Conservation (phyloP, 2,113 vertebrate genomes). For the Labeo rohita region DNA sequence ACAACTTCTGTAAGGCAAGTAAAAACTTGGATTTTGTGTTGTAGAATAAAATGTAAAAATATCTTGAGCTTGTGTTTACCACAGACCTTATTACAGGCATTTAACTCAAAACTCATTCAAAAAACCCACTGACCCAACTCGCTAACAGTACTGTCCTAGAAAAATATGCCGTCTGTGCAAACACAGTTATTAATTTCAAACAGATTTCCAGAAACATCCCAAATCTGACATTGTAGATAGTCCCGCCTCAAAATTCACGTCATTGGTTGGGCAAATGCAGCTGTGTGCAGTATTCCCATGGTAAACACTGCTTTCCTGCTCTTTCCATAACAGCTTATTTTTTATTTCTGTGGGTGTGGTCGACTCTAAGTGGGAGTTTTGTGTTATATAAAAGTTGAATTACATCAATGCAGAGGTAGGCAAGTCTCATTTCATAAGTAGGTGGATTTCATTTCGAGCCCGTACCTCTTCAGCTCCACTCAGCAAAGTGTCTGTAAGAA, state of each 20-base stretch:
- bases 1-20: not conserved
- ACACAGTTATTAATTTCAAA: not conserved
- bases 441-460: slow-evolving; percentile 68
- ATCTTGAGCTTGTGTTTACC: too few species aligned
- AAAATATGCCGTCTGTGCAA: not conserved
- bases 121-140: not conserved
- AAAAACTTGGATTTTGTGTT: not conserved
- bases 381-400: slow-evolving; percentile 70
- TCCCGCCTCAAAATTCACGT: not conserved
- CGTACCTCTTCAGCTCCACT: slow-evolving; percentile 51
- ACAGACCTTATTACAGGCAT: not conserved
- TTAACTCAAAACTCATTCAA: not conserved
- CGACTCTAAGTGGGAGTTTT: slow-evolving; percentile 55
- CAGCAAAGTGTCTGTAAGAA: slow-evolving; percentile 58
- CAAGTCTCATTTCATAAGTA: slow-evolving; percentile 64
- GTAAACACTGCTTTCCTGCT: slow-evolving; percentile 29
- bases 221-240: not conserved
- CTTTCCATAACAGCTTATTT: slow-evolving; percentile 28
- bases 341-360: slow-evolving; percentile 45
- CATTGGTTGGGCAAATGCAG: not conserved
- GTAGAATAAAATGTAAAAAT: not conserved
- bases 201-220: not conserved
- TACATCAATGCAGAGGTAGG: slow-evolving; percentile 67
- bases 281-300: slow-evolving; percentile 15
- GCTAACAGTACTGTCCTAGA: not conserved